phyloP scores from a whole-genome alignment of 2,113 vertebrate genomes.

The Mungos mungo region DNA sequence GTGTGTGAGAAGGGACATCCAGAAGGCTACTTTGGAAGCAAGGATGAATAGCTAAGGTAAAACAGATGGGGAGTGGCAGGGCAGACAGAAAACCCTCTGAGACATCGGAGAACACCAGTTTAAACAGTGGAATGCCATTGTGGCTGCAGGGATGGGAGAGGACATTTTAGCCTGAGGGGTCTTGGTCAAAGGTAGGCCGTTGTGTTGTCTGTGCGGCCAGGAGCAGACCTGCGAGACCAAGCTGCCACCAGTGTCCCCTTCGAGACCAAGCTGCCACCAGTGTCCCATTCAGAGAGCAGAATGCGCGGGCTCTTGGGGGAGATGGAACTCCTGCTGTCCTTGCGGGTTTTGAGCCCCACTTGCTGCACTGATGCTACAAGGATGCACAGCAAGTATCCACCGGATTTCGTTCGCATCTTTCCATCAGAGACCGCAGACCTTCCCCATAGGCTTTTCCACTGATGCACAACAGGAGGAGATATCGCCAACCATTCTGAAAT shows the following conservation, averaged over 20 bases:
- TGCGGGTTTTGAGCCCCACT: neutral
- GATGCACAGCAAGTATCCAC: neutral
- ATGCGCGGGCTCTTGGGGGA: neutral
- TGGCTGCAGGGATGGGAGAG: neutral
- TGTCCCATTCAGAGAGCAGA: neutral
- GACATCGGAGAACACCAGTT: neutral
- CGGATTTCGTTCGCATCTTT: neutral
- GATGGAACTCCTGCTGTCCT: rapidly evolving
- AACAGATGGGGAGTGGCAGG: too few relatives aligned
- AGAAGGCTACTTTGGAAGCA: neutral
- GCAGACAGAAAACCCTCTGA: too few relatives aligned
- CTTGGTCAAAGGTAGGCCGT: neutral
- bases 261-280: neutral
- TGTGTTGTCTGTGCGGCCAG: neutral
- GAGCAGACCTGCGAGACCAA: neutral
- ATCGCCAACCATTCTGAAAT: neutral
- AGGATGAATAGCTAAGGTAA: neutral
- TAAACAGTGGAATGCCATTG: neutral
- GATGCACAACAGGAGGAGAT: too few relatives aligned
- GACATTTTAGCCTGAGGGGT: neutral
- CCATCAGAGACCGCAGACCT: neutral
- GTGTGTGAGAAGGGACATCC: neutral
- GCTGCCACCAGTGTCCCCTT: neutral
- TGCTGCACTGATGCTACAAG: neutral
- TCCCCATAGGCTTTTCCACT: neutral